Conservation (phyloP, 2,797 vertebrate species). For the Spondyliosoma cantharus region DNA sequence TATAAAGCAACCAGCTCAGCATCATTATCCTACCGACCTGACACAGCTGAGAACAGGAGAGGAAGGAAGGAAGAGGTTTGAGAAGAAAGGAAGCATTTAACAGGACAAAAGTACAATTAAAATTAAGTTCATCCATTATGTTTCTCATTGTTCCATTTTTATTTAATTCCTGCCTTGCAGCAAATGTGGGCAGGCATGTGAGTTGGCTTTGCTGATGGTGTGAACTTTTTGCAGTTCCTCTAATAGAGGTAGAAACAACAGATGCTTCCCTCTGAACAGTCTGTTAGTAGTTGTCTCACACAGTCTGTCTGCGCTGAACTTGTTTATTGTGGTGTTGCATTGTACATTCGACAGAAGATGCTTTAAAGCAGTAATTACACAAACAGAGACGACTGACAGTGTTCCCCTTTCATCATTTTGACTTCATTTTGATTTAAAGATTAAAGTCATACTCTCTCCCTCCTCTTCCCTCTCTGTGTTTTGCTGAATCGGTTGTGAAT, state of each 20-base stretch:
- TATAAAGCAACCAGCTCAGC: not conserved
- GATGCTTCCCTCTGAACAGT: constrained; percentile 42
- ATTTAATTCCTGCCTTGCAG: constrained; percentile 17
- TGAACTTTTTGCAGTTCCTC: constrained; percentile 52
- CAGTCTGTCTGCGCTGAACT: not conserved
- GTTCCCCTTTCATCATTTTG: not conserved
- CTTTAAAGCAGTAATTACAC: constrained; percentile 10
- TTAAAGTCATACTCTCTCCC: constrained; percentile 2
- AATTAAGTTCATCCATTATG: not conserved
- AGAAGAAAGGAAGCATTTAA: not conserved
- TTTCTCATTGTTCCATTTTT: constrained; percentile 17
- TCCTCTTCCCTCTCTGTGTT: not conserved
- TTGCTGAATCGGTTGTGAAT: constrained; percentile 65
- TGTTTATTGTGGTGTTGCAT: constrained; percentile 9
- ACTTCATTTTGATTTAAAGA: constrained; percentile 38
- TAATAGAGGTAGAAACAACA: constrained; percentile 41
- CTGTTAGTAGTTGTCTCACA: constrained; percentile 25
- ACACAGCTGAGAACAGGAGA: not conserved
- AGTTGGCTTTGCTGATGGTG: constrained; percentile 43
- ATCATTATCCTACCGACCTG: not conserved
- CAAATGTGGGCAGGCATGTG: constrained; percentile 29
- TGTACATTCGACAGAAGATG: not conserved
- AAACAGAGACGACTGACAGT: not conserved
- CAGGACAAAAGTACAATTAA: not conserved
- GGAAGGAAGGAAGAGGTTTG: not conserved